Base-by-base conservation (phyloP, 2,888 invertebrate genomes). In the Pachliopta kotzebuea region DNA sequence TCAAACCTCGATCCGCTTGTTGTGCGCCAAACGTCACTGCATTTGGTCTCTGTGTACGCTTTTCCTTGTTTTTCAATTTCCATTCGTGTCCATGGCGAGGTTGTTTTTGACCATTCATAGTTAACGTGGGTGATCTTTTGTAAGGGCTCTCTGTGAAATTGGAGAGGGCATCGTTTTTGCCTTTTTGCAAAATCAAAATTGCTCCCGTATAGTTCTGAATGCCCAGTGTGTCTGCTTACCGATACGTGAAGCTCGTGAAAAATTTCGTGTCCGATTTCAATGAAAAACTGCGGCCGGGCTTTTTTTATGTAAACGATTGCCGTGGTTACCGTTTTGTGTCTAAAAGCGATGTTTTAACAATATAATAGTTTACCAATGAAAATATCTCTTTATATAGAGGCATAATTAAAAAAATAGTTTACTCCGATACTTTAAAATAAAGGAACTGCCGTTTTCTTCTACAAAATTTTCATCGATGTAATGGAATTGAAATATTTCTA, bases 51-150 rank as follows among this genome's bases (percentile, higher is more conserved):
- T 76, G 74, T 14, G 76, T 81, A 82, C 83, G 84, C 81, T 85
- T 86, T 86, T 83, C 83, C 85, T 65, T 89, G 37, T 37, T 52
- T 86, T 88, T 85, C 85, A 87, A 78, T 89, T 88, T 85, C 79
- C 80, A 86, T 86, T 85, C 84, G 85, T 80, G 81, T 80, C 81
- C 80, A 81, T 80, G 69, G 78, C 79, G 76, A 76, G 84, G 79
- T 85, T 85, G 86, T 88, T 85, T 87, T 86, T 83, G 82, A 76
- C 84, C 86, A 88, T 89, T 89, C 88, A 88, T 88, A 90, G 90
- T 89, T 86, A 87, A 84, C 87, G 85, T 84, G 88, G 86, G 88
- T 88, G 88, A 88, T 86, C 88, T 90, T 90, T 90, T 90, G 86
- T 88, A 80, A 79, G 81, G 76, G 88, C 88, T 89, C 88, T 90